Base-by-base conservation (phyloP, 2,797 vertebrate species). In the Gobionotothen gibberifrons region DNA sequence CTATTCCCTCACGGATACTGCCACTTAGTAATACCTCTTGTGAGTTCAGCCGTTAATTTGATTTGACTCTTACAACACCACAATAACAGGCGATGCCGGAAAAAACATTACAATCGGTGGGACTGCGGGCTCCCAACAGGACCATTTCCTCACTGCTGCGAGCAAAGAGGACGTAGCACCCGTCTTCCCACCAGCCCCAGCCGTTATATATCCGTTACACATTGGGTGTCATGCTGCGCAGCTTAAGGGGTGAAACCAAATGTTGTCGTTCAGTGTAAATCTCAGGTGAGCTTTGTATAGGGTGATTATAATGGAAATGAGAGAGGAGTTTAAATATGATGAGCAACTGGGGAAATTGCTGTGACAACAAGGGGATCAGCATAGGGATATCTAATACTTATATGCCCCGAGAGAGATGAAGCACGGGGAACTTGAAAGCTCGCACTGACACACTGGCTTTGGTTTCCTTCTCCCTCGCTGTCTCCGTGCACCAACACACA, bases 271-370 rank as follows among this genome's bases (percentile, higher is more conserved):
- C 64, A 75, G 82, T 79, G 86, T 83, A 83, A 89, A 84, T 89
- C 92, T 91, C 90, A 92, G 85, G 90, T 92, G 88, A 92, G 86
- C 85, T 88, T 91, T 90, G 89, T 86, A 85, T 78, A 26, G 82
- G 75, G 75, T 89, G 87, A 90, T 92, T 91, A 87, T 92, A 91
- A 93, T 92, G 90, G 86, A 90, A 92, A 93, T 87, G 87, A 91
- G 89, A 84, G 87, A 83, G 79, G 74, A 89, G 86, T 93, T 93
- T 90, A 92, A 93, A 90, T 81, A 90, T 94, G 93, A 94, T 90
- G 91, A 92, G 92, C 92, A 89, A 93, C 89, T 89, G 87, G 85
- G 91, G 89, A 93, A 91, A 93, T 92, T 82, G 91, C 92, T 84
- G 86, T 92, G 93, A 93, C 93, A 93, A 93, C 93, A 92, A 87